A percentile compares a stretch with the other conserved stretches of the same genome.
Conservation (phyloP, 1,140 invertebrate species). For the Nomia melanderi region DNA sequence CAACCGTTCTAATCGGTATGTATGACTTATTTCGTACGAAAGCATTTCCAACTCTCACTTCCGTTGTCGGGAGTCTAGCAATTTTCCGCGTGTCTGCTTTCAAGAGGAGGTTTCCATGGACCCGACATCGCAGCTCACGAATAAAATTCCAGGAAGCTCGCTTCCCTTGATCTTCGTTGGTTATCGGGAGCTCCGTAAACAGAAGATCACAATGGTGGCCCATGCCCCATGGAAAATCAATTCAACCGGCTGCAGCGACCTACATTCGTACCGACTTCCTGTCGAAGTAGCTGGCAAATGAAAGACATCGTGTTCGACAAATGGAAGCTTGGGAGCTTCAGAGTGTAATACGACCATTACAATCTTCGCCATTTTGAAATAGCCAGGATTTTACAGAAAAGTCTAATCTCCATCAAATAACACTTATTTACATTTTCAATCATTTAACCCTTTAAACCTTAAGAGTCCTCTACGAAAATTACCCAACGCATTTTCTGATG, state of each 20-base stretch:
- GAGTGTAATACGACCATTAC: too few species aligned
- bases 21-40: too few species aligned
- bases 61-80: background rate
- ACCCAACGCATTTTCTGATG: too few species aligned
- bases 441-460: too few species aligned
- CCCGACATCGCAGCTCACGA: background rate
- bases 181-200: background rate
- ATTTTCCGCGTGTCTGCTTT: background rate
- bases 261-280: constrained; percentile 9
- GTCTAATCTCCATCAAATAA: too few species aligned
- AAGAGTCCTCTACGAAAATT: too few species aligned
- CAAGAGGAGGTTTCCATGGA: background rate
- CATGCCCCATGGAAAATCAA: constrained; percentile 4
- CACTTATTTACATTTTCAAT: too few species aligned
- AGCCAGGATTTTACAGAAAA: too few species aligned
- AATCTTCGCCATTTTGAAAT: too few species aligned
- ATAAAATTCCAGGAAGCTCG: background rate
- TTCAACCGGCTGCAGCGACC: background rate
- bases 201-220: constrained; percentile 19
- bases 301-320: background rate
- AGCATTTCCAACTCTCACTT: background rate
- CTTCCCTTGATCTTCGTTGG: background rate
- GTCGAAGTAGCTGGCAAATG: background rate
- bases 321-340: background rate
- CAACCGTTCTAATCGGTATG: too few species aligned